Evolutionary conservation across 1,140 invertebrate genomes (phyloP), one percentile per base, ranked within the genome.

Genomic region (Dinothrombium tinctorium): DNA sequence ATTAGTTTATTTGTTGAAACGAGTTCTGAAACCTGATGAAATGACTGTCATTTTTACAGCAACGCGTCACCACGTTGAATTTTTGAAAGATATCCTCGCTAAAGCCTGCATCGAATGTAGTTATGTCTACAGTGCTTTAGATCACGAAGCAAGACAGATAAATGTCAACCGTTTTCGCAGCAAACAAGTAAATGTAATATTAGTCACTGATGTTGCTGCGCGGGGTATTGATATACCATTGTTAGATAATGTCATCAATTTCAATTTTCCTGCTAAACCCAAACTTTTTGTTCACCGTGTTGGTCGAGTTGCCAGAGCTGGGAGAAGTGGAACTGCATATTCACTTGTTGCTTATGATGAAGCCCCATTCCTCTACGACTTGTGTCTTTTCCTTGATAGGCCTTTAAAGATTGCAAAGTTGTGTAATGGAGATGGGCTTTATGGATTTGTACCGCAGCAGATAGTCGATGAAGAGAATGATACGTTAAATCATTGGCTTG

Each of bases 271-370:
- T 0, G 74, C 80, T 0, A 95, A 90, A 59, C 69, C 83, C 0
- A 99, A 99, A 62, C 62, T 98, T 8, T 99, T 95, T 66, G 77
- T 98, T 20, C 92, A 99, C 60, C 70, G 92, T 71, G 92, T 95
- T 42, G 92, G 90, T 51, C 72, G 94, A 50, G 95, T 94, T 63
- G 94, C 92, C 7, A 65, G 94, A 50, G 92, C 90, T 40, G 90
- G 90, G 6, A 66, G 84, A 24, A 69, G 66, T 38, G 92, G 92
- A 21, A 75, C 69, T 6, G 83, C 90, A 0, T 87, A 76, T 54
- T 92, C 81, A 7, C 66, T 99, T 32, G 63, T 98, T 20, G 61
- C 74, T 1, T 69, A 72, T 0, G 90, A 96, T 50, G 94, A 99
- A 58, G 64, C 82, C 19, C 71, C 90, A 1, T 87, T 89, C 59